Base-by-base conservation (phyloP, 2,888 invertebrate genomes). In the Microplitis deprimator region DNA sequence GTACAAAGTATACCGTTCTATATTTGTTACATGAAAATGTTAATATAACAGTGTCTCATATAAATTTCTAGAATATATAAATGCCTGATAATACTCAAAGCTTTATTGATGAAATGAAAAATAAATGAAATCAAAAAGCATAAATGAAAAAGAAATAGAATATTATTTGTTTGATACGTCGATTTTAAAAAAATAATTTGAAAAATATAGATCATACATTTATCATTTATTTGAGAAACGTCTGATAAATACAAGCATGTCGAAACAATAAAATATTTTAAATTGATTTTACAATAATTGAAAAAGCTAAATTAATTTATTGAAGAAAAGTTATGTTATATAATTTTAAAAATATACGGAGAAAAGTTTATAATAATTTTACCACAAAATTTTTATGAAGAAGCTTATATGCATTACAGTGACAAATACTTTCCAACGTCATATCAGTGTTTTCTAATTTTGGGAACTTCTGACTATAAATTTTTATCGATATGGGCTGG, bases 51-150 rank as follows among this genome's bases (percentile, higher is more conserved):
- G 6, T 62, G 40, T 69, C 61, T 73, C 67, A 68, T 50, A 67
- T 71, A 71, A 29, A 72, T 40, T 68, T 82, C 81, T 87, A 87
- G 86, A 82, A 82, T 81, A 80, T 50, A 87, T 87, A 86, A 79
- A 84, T 85, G 85, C 86, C 85, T 86, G 85, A 84, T 84, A 85
- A 86, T 87, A 85, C 87, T 87, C 87, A 85, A 85, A 83, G 84
- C 85, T 82, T 85, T 85, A 82, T 85, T 84, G 85, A 80, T 77
- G 80, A 76, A 76, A 73, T 10, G 7, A 29, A n/a, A 72, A 64
- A n/a, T 38, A 64, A 69, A 59, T 50, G 59, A 68, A 64, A 67
- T 7, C 16, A 40, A 2, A 71, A 68, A 50, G 68, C 50, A 10
- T 50, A 50, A 38, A 72, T 50, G n/a, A 41, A 77, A 16, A 69